Evolutionary conservation across 1,140 invertebrate species (phyloP).

Genomic region (Saccostrea echinata): DNA sequence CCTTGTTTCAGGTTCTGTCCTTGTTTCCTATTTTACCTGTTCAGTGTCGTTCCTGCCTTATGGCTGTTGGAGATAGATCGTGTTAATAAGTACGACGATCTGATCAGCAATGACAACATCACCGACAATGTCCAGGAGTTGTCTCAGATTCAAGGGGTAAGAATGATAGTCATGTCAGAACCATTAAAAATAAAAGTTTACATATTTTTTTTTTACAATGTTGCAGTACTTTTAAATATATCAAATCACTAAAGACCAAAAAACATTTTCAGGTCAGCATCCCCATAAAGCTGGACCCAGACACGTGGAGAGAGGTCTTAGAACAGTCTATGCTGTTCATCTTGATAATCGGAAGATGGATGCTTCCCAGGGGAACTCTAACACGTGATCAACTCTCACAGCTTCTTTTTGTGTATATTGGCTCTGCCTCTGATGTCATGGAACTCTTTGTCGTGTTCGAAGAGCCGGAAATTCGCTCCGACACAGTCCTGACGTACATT

Average conservation of each 20-base stretch:
- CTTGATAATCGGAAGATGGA: conserved; percentile 90
- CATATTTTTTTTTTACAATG: no score
- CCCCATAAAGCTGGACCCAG: conserved; percentile 58
- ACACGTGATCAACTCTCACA: conserved; percentile 94
- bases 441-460: conserved; percentile 95
- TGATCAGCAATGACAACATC: conserved; percentile 52
- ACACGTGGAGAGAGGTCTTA: conserved; percentile 88
- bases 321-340: conserved; percentile 91
- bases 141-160: conserved; percentile 56
- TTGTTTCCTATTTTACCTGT: conserved; percentile 68
- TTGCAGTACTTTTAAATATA: no score
- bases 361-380: conserved; percentile 92
- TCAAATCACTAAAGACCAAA: background rate
- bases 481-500: conserved; percentile 61
- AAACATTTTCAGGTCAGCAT: conserved; percentile 57
- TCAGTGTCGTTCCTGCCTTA: conserved; percentile 64
- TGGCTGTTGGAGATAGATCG: conserved; percentile 70
- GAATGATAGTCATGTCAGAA: background rate
- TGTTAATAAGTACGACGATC: conserved; percentile 51
- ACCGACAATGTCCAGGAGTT: conserved; percentile 40
- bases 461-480: conserved; percentile 64
- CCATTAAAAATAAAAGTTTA: no score
- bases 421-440: conserved; percentile 94
- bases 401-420: conserved; percentile 87
- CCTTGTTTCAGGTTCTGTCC: conserved; percentile 72